These are phyloP conservation scores for Squalus acanthias DNA, from an alignment of 2,797 vertebrate species.

Conservation along the genomic window DNA sequence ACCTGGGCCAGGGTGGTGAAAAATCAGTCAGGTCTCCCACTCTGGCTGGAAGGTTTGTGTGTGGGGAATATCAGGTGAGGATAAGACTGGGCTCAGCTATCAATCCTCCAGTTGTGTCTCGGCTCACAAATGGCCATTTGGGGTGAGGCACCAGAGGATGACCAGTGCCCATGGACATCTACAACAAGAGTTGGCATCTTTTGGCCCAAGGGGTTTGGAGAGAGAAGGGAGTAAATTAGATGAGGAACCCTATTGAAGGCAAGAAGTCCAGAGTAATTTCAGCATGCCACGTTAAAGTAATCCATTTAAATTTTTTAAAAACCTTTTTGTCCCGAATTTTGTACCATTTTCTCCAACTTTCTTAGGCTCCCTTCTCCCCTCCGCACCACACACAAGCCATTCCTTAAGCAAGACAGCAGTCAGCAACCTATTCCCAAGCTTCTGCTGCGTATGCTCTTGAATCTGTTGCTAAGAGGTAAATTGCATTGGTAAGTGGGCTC, in stretches of 20 bases:
- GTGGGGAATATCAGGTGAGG: background rate
- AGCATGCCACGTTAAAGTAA: background rate
- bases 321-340: background rate
- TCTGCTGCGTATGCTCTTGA: slow-evolving; percentile 19
- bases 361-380: background rate
- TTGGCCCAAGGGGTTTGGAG: background rate
- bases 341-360: background rate
- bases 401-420: slow-evolving; percentile 15
- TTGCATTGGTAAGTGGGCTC: slow-evolving; percentile 5
- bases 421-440: slow-evolving; percentile 22
- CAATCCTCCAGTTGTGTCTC: too few species aligned
- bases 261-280: background rate
- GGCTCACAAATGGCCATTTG: background rate
- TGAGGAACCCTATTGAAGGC: background rate
- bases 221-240: background rate
- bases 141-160: background rate
- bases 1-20: background rate
- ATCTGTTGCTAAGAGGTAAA: slow-evolving; percentile 7
- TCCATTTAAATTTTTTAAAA: background rate
- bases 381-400: background rate
- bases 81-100: background rate
- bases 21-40: background rate
- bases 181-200: background rate
- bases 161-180: background rate
- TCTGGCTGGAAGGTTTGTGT: background rate